A percentile compares a stretch with the other conserved stretches of the same genome.
phyloP scores from a whole-genome alignment of 2,113 vertebrate species.

The Mormyrus lacerda region DNA sequence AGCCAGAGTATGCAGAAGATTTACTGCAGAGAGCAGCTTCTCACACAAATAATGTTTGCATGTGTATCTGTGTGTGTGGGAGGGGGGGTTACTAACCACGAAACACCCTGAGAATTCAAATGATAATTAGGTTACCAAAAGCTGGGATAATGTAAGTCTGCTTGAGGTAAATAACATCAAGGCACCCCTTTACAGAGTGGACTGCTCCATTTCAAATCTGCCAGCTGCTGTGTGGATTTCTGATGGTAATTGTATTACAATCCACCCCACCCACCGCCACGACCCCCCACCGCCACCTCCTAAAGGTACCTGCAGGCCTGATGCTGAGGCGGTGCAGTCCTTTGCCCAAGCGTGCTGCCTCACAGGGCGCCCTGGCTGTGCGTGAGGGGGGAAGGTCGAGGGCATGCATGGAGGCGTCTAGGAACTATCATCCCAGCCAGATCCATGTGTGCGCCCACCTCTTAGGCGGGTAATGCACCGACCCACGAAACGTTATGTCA shows the following conservation, averaged over 20 bases:
- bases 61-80: neutral
- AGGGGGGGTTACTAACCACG: neutral
- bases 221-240: constrained; percentile 35
- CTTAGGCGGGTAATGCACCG: neutral
- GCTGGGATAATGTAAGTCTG: neutral
- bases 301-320: constrained; percentile 12
- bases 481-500: neutral
- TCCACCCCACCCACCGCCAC: neutral
- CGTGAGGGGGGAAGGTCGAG: neutral
- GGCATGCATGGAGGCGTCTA: neutral
- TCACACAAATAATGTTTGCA: neutral
- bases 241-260: constrained; percentile 34
- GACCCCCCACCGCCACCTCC: neutral
- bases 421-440: neutral
- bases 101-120: neutral
- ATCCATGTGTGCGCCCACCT: neutral
- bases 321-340: neutral
- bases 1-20: neutral
- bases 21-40: neutral
- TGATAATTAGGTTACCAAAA: neutral
- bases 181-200: constrained; percentile 9
- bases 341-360: neutral
- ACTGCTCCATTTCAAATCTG: constrained; percentile 17
- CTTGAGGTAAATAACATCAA: neutral
- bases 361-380: neutral